These are phyloP conservation scores for Andrena trimmerana DNA, from an alignment of 2,888 invertebrate genomes.

Conservation along the genomic window DNA sequence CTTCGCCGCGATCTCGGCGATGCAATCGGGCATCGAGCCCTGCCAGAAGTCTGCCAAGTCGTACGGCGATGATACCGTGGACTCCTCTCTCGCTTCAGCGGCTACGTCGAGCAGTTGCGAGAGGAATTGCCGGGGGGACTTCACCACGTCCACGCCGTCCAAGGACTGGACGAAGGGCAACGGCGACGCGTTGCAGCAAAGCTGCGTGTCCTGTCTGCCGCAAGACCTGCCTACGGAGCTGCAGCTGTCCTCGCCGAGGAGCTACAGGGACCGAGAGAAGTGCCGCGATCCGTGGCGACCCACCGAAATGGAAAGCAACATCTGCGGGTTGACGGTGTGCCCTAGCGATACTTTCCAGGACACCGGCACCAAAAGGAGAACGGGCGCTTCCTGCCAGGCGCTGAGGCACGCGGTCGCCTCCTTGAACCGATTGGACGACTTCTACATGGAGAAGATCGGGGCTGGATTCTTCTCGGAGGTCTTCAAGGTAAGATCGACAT, in stretches of 20 bases:
- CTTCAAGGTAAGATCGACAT: conserved; percentile 92
- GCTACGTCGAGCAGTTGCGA: conserved; percentile 39
- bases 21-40: conserved; percentile 30
- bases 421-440: conserved; percentile 97
- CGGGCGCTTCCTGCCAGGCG: conserved; percentile 94
- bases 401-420: conserved; percentile 96
- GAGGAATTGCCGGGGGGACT: conserved; percentile 52
- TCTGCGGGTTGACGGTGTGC: conserved; percentile 62
- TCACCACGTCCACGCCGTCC: conserved; percentile 62
- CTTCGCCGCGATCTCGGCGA: conserved; percentile 24
- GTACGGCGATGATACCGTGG: conserved; percentile 42
- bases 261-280: conserved; percentile 82
- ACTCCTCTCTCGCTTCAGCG: conserved; percentile 12
- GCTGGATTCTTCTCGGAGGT: conserved; percentile 99
- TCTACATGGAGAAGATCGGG: conserved; percentile 96
- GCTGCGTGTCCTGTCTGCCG: conserved; percentile 73
- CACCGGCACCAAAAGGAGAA: conserved; percentile 82
- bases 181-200: conserved; percentile 70
- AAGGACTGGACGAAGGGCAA: conserved; percentile 70
- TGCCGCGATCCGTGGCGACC: conserved; percentile 82
- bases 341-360: conserved; percentile 76
- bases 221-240: conserved; percentile 81
- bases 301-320: conserved; percentile 80
- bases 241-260: conserved; percentile 80
- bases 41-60: conserved; percentile 47